phyloP scores from a whole-genome alignment of 2,797 vertebrate genomes.

The Linurgus olivaceus region DNA sequence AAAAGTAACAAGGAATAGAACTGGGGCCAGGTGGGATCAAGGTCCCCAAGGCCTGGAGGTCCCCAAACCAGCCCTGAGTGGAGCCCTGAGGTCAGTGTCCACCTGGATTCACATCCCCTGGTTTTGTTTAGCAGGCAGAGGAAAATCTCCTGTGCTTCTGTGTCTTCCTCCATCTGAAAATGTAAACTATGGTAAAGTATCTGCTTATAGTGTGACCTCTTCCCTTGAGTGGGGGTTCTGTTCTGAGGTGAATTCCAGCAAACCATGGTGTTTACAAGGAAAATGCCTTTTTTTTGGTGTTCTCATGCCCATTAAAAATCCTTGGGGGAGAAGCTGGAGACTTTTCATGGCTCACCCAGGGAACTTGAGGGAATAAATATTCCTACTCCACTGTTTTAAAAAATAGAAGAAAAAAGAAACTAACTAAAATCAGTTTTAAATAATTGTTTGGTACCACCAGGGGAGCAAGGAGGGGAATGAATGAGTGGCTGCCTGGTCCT shows the following conservation, averaged over 20 bases:
- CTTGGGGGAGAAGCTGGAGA: neutral
- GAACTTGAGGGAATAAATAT: neutral
- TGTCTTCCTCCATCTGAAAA: neutral
- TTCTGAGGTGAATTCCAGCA: slow-evolving; percentile 33
- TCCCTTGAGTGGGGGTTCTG: neutral
- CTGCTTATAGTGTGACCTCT: neutral
- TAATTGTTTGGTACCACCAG: neutral
- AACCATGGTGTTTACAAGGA: slow-evolving; percentile 18
- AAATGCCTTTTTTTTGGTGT: neutral
- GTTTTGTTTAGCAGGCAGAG: neutral
- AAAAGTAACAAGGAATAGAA: neutral
- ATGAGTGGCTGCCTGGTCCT: neutral
- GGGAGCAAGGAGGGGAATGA: fast-evolving
- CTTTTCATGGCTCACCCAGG: neutral
- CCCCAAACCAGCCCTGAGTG: neutral
- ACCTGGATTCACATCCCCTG: neutral
- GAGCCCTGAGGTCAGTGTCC: fast-evolving
- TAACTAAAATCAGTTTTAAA: neutral
- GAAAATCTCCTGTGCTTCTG: neutral
- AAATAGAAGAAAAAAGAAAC: neutral
- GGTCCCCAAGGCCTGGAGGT: neutral
- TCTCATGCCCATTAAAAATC: neutral
- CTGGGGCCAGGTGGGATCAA: too few relatives aligned
- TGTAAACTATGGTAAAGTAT: neutral
- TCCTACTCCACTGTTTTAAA: neutral